A percentile compares a stretch with the other conserved stretches of the same genome.
Conservation (phyloP, 2,888 invertebrate genomes). For the Sesia apiformis region DNA sequence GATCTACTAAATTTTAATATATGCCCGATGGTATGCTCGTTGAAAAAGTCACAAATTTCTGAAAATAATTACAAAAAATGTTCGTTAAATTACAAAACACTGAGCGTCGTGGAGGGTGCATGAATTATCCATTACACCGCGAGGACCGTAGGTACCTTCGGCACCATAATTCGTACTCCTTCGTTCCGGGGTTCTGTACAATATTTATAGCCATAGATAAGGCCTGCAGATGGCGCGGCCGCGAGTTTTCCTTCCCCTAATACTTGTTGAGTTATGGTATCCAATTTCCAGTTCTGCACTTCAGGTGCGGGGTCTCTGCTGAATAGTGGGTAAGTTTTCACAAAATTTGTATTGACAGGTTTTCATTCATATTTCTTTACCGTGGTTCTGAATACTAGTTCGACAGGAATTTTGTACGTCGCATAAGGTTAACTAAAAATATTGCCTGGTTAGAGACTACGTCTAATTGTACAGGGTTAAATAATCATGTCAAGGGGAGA, state of each 20-base stretch:
- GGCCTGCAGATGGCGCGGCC: conserved; percentile 66
- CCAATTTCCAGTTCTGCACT: conserved; percentile 67
- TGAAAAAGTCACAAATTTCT: conserved; percentile 18
- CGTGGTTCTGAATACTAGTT: no score
- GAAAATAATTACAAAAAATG: conserved; percentile 57
- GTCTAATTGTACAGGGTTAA: no score
- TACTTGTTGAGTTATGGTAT: conserved; percentile 72
- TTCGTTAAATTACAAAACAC: conserved; percentile 55
- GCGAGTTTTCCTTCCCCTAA: conserved; percentile 68
- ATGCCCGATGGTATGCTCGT: not conserved
- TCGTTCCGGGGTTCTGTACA: conserved; percentile 51
- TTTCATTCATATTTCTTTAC: not conserved
- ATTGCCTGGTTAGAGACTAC: no score
- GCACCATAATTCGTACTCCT: conserved; percentile 62
- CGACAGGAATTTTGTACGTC: no score
- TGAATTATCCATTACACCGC: conserved; percentile 66
- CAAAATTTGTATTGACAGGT: not conserved
- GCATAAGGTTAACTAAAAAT: no score
- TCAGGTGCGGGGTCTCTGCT: conserved; percentile 45
- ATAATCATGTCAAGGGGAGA: no score
- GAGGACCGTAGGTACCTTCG: conserved; percentile 51
- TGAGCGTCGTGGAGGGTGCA: conserved; percentile 50
- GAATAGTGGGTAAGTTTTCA: conserved; percentile 17
- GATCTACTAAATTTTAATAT: not conserved
- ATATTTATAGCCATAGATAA: conserved; percentile 69